Base-by-base conservation (phyloP, 1,140 invertebrate genomes). In the Agraylea sexmaculata region DNA sequence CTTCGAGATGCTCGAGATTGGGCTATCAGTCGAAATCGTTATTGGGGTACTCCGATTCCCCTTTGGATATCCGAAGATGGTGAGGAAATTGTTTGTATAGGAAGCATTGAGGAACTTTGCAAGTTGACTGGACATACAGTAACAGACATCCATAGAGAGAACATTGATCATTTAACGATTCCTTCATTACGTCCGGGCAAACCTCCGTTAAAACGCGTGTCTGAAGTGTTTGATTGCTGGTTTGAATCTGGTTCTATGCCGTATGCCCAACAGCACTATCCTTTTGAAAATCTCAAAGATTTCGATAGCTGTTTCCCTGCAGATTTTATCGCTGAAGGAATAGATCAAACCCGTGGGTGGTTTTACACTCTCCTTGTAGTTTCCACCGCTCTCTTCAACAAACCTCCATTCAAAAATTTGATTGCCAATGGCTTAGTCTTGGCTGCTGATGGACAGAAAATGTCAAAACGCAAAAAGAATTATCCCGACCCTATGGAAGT, bases 181-280 rank as follows among this genome's bases (percentile, higher is more conserved):
- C 93, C 94, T 2, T 99, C 94, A 1, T 68, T 66, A 29, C 73
- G 78, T 18, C 76, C 80, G 2, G 90, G 89, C 13, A 73, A 82
- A 42, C 85, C 88, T 11, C 79, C 83, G 10, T 62, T 99, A 11
- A 75, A 71, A 42, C 73, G 96, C 43, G 77, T 99, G 16, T 58
- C 80, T 4, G 92, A 99, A 64, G 95, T 99, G 0, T 99, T 99
- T 68, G 95, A 99, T 64, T 99, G 95, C 59, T 99, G 95, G 95
- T 99, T 99, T 67, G 95, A 99, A 61, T 96, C 90, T 13, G 95
- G 95, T 4, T 91, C 89, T 2, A 99, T 99, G 95, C 96, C 96
- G 3, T 97, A 93, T 55, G 92, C 92, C 2, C 92, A 97, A 62
- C 71, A 76, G 43, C 95, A 99, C 66, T 99, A 91, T 65, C 95